These are phyloP conservation scores for Parasteatoda lunata DNA, from an alignment of 2,888 invertebrate species.

Conservation along the genomic window DNA sequence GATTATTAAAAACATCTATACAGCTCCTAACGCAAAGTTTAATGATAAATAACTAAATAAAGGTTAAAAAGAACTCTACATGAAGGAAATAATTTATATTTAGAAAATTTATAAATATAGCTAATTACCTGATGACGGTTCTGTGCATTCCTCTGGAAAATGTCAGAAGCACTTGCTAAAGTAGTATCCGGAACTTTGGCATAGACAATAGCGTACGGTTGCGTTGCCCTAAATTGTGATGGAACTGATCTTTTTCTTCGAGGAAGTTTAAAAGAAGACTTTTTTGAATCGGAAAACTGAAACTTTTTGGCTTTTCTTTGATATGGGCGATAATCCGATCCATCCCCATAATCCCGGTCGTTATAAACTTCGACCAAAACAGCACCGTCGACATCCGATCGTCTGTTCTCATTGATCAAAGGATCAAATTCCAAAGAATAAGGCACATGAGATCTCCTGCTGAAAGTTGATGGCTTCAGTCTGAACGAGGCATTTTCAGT, in stretches of 20 bases:
- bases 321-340: slow-evolving; percentile 36
- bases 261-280: slow-evolving; percentile 29
- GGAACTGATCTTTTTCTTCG: slow-evolving; percentile 30
- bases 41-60: neutral
- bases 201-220: slow-evolving; percentile 56
- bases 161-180: neutral
- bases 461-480: slow-evolving; percentile 43
- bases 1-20: neutral
- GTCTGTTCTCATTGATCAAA: neutral
- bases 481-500: neutral
- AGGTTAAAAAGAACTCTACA: no score
- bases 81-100: neutral
- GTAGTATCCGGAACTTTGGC: slow-evolving; percentile 52
- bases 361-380: slow-evolving; percentile 49
- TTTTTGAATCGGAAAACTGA: slow-evolving; percentile 29
- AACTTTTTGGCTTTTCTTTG: slow-evolving; percentile 44
- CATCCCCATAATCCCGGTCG: neutral
- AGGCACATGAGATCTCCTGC: slow-evolving; percentile 39
- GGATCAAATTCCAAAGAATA: slow-evolving; percentile 9
- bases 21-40: neutral
- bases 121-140: slow-evolving; percentile 18
- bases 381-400: slow-evolving; percentile 76
- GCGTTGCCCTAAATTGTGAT: neutral
- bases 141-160: neutral
- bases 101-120: neutral